A percentile compares a stretch with the other conserved stretches of the same genome.
These are phyloP conservation scores for Prosopocoilus inquinatus DNA, from an alignment of 2,888 invertebrate genomes.

Conservation along the genomic window DNA sequence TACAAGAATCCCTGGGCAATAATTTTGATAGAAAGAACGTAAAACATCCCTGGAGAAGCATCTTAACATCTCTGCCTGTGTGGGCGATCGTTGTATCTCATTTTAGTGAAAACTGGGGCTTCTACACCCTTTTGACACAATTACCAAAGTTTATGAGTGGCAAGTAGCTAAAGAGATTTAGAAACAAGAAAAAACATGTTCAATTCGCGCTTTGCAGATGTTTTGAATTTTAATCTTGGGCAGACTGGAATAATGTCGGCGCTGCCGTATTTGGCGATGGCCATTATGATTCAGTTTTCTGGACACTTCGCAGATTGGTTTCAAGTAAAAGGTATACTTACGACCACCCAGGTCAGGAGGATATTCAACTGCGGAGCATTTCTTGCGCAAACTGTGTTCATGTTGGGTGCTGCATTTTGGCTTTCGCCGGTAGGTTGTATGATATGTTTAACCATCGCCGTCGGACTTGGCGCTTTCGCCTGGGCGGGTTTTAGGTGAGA, in stretches of 20 bases:
- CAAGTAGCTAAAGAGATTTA: constrained; percentile 38
- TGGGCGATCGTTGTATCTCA: constrained; percentile 84
- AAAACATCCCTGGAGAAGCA: constrained; percentile 73
- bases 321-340: constrained; percentile 61
- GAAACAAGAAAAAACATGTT: not conserved
- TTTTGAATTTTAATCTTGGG: constrained; percentile 68
- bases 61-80: constrained; percentile 73
- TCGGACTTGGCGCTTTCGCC: constrained; percentile 88
- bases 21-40: constrained; percentile 51
- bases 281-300: constrained; percentile 72
- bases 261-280: constrained; percentile 87
- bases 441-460: constrained; percentile 83
- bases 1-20: constrained; percentile 60
- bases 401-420: constrained; percentile 78
- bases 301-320: constrained; percentile 84
- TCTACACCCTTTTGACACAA: constrained; percentile 81
- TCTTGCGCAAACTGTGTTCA: constrained; percentile 77
- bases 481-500: constrained; percentile 86
- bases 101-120: constrained; percentile 89
- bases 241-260: constrained; percentile 83
- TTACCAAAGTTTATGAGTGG: constrained; percentile 82
- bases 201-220: constrained; percentile 56
- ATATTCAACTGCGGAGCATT: constrained; percentile 73
- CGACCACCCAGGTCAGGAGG: constrained; percentile 70
- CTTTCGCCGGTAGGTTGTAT: constrained; percentile 67